Conservation (phyloP, 2,888 invertebrate species). For the Sminthurinus aureus region DNA sequence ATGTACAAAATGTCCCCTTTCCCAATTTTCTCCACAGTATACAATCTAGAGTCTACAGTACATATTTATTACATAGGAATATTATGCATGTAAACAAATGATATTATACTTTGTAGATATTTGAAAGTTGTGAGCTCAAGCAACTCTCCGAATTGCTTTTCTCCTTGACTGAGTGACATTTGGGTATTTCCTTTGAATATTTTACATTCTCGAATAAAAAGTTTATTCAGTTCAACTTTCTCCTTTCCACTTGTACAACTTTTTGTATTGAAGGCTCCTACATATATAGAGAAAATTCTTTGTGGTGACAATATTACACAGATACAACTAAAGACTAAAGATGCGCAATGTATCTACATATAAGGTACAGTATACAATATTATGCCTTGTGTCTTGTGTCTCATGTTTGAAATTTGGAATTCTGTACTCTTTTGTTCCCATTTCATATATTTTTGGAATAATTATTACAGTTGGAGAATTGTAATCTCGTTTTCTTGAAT, state of each 20-base stretch:
- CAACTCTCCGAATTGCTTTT: neutral
- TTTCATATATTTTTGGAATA: too few species aligned
- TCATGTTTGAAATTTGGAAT: too few species aligned
- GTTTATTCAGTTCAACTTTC: neutral
- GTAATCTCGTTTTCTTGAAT: too few species aligned
- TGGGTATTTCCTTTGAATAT: slow-evolving; percentile 18
- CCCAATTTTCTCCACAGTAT: neutral
- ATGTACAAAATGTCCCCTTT: neutral
- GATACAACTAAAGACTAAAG: too few species aligned
- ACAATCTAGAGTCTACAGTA: slow-evolving; percentile 2
- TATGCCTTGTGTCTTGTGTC: too few species aligned
- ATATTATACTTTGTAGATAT: neutral
- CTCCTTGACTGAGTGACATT: slow-evolving; percentile 9
- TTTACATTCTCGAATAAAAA: slow-evolving; percentile 14
- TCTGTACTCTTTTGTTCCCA: too few species aligned
- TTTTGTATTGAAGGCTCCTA: neutral
- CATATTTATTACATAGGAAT: neutral
- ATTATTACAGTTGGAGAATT: too few species aligned
- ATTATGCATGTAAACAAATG: neutral
- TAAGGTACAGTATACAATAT: too few species aligned
- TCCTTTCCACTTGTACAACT: neutral
- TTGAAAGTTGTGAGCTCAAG: neutral
- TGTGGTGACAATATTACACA: too few species aligned
- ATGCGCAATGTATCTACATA: too few species aligned
- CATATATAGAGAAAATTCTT: too few species aligned